Percentiles rank a stretch among this genome's conserved stretches.
phyloP scores from a whole-genome alignment of 1,140 invertebrate species.

The Aphaenogaster rudis region DNA sequence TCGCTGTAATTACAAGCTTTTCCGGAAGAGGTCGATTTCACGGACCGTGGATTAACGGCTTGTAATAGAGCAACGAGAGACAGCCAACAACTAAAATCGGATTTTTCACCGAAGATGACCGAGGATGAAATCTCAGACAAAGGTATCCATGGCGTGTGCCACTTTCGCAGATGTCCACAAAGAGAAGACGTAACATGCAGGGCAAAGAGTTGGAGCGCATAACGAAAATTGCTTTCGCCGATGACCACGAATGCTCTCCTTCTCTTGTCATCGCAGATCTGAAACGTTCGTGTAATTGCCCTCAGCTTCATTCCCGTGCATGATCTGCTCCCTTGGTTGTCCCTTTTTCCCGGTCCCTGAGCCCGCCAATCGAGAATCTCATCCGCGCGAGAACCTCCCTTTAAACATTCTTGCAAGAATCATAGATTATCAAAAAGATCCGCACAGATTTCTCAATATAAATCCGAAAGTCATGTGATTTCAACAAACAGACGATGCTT shows the following conservation, averaged over 20 bases:
- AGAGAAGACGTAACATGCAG: slow-evolving; percentile 3
- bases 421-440: background rate
- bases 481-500: background rate
- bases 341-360: background rate
- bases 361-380: background rate
- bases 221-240: slow-evolving; percentile 33
- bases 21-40: background rate
- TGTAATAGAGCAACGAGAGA: background rate
- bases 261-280: background rate
- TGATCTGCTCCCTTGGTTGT: background rate
- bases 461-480: background rate
- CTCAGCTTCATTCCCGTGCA: background rate
- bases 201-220: background rate
- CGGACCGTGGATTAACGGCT: background rate
- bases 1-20: background rate
- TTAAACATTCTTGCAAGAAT: background rate
- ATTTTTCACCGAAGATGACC: background rate
- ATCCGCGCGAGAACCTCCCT: background rate
- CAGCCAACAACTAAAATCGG: background rate
- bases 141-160: background rate
- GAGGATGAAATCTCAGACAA: background rate
- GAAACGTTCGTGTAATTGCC: slow-evolving; percentile 29
- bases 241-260: slow-evolving; percentile 11
- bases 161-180: background rate
- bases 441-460: background rate